Evolutionary conservation across 2,888 invertebrate genomes (phyloP).

Genomic region (Augiades crinisus): DNA sequence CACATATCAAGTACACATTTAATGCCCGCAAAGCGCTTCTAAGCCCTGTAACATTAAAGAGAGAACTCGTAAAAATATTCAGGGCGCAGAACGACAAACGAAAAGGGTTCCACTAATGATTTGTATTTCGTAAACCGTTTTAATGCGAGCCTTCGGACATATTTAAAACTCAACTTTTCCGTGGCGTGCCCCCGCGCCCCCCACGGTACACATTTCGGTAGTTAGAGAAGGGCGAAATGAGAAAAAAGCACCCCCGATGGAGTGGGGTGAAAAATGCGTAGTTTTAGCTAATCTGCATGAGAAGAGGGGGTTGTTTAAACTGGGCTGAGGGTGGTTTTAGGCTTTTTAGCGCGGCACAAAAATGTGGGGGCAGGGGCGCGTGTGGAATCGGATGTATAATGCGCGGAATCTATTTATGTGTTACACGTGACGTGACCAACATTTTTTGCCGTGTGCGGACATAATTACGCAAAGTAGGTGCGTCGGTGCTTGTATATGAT

Average conservation of each 20-base stretch:
- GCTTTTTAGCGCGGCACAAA: constrained; percentile 79
- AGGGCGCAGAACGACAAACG: constrained; percentile 16
- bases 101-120: constrained; percentile 58
- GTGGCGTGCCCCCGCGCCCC: constrained; percentile 43
- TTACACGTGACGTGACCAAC: constrained; percentile 40
- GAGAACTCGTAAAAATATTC: constrained; percentile 24
- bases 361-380: constrained; percentile 64
- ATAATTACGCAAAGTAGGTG: constrained; percentile 2
- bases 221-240: constrained; percentile 62
- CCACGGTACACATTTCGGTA: constrained; percentile 68
- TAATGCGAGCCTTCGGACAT: constrained; percentile 79
- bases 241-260: constrained; percentile 60
- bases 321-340: constrained; percentile 67
- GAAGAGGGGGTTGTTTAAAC: constrained; percentile 61
- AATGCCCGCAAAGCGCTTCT: constrained; percentile 10
- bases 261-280: constrained; percentile 84
- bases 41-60: constrained; percentile 18
- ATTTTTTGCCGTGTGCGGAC: constrained; percentile 4
- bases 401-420: constrained; percentile 79
- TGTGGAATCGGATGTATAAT: constrained; percentile 77
- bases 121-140: constrained; percentile 70
- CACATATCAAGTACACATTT: constrained; percentile 13
- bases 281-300: constrained; percentile 85
- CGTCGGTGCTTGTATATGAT: background rate
- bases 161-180: constrained; percentile 79